Conservation (phyloP, 1,140 invertebrate species). For the Cryptotermes secundus region DNA sequence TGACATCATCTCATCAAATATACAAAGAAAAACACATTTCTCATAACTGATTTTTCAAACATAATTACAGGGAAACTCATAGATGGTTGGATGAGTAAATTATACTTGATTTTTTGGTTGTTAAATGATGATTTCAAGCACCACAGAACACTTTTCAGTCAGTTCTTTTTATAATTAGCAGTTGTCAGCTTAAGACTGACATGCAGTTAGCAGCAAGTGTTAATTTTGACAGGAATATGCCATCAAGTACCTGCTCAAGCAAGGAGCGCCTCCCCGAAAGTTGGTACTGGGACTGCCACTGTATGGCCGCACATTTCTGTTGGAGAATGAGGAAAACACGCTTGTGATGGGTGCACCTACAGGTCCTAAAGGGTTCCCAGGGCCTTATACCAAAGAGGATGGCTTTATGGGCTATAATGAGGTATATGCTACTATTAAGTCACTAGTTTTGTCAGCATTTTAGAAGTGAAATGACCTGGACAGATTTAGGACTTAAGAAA, state of each 20-base stretch:
- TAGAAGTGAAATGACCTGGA: no score
- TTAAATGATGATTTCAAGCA: no score
- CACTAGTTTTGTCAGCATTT: no score
- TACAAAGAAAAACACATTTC: no score
- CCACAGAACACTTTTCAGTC: no score
- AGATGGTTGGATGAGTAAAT: no score
- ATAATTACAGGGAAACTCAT: no score
- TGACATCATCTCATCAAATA: no score
- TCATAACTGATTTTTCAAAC: no score
- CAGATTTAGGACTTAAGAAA: no score
- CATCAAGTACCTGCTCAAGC: conserved; percentile 46
- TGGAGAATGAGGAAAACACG: conserved; percentile 47
- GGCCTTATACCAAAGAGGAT: conserved; percentile 74
- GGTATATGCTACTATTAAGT: conserved; percentile 49
- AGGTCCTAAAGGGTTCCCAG: conserved; percentile 62
- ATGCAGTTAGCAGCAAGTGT: conserved; percentile 20
- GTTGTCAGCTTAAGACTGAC: not conserved
- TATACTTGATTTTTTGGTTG: no score
- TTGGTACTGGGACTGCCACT: conserved; percentile 79
- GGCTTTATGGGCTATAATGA: conserved; percentile 90
- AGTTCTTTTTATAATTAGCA: not conserved
- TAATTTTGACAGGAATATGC: conserved; percentile 43
- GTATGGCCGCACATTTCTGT: conserved; percentile 78
- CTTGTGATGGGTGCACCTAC: conserved; percentile 52
- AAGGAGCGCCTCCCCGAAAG: conserved; percentile 70